Evolutionary conservation across 2,113 vertebrate species (phyloP).

Genomic region (Planiliza haematocheilus): DNA sequence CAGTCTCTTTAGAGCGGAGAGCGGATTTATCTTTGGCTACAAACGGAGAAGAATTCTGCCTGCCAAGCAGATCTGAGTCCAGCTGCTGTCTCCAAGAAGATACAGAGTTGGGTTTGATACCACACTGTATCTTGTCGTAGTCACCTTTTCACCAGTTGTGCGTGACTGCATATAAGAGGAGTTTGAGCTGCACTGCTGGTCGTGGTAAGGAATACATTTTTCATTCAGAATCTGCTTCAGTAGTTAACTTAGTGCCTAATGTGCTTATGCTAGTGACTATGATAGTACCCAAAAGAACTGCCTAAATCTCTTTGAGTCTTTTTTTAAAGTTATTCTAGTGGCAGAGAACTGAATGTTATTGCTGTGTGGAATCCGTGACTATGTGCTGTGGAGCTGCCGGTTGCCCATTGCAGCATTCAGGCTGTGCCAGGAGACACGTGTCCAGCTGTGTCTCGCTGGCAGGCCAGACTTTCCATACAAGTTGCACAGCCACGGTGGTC

Average conservation of each 20-base stretch:
- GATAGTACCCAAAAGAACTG: conserved; percentile 21
- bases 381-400: conserved; percentile 9
- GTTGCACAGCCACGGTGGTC: neutral
- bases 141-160: neutral
- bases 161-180: too few species aligned
- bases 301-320: conserved; percentile 16
- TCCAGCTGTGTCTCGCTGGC: conserved; percentile 20
- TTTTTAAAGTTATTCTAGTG: conserved; percentile 17
- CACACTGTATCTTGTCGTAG: neutral
- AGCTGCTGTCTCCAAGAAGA: conserved; percentile 20
- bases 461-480: neutral
- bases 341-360: neutral
- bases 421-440: neutral
- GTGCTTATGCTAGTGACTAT: conserved; percentile 23
- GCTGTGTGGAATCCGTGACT: neutral
- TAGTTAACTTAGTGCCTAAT: conserved; percentile 1
- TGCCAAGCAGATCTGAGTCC: conserved; percentile 52
- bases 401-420: neutral
- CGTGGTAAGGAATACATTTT: neutral
- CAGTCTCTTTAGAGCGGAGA: conserved; percentile 54
- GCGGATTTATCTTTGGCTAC: conserved; percentile 61
- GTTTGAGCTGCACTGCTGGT: neutral
- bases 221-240: conserved; percentile 3
- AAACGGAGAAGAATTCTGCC: conserved; percentile 40
- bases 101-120: conserved; percentile 11